phyloP scores from a whole-genome alignment of 2,888 invertebrate species.

The Lithophane socia region DNA sequence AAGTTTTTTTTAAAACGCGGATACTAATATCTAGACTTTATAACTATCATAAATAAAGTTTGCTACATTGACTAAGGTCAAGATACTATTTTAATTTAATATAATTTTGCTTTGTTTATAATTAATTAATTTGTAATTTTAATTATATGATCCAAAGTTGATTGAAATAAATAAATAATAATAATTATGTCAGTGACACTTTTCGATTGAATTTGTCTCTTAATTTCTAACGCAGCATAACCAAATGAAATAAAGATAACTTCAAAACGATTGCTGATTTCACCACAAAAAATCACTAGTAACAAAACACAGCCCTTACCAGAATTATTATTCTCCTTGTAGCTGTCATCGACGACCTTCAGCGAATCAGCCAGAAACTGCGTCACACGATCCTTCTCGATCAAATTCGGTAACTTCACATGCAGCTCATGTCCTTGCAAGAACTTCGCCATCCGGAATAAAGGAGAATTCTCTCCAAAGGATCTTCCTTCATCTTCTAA shows the following conservation, averaged over 20 bases:
- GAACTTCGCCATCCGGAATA: constrained; percentile 92
- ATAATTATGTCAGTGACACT: neutral
- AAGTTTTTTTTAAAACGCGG: too few relatives aligned
- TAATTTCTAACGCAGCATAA: neutral
- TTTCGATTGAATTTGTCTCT: neutral
- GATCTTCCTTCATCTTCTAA: constrained; percentile 86
- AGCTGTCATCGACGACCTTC: constrained; percentile 86
- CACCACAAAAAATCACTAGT: constrained; percentile 14
- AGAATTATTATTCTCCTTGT: constrained; percentile 80
- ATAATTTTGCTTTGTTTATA: too few relatives aligned
- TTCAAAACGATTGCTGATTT: too few relatives aligned
- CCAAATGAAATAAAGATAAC: neutral
- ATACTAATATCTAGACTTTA: too few relatives aligned
- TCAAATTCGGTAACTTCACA: constrained; percentile 92
- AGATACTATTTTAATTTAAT: too few relatives aligned
- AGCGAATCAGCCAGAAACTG: constrained; percentile 89
- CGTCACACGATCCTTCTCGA: constrained; percentile 92
- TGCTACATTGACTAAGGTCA: too few relatives aligned
- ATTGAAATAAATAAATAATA: too few relatives aligned
- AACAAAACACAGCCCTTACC: constrained; percentile 80
- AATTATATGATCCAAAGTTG: too few relatives aligned
- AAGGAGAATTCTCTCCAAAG: constrained; percentile 88
- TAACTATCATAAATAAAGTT: neutral
- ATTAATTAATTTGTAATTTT: too few relatives aligned
- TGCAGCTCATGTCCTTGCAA: constrained; percentile 93